phyloP scores from a whole-genome alignment of 1,140 invertebrate species.

The Bombus waltoni region DNA sequence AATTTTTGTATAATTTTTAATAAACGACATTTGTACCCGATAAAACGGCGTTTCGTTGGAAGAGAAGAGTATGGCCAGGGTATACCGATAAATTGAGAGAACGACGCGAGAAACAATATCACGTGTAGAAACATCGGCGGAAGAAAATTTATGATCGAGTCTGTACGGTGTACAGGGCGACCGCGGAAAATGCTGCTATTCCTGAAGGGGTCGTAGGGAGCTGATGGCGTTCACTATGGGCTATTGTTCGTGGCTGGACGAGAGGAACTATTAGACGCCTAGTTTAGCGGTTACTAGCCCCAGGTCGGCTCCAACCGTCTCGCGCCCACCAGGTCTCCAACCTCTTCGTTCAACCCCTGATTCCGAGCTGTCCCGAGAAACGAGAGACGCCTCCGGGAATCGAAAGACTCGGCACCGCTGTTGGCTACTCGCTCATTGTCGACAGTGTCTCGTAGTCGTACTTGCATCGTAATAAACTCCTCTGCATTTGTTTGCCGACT shows the following conservation, averaged over 20 bases:
- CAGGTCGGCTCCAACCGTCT: conserved; percentile 55
- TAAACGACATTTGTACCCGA: neutral
- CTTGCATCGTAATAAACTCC: conserved; percentile 27
- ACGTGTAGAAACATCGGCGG: neutral
- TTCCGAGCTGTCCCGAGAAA: conserved; percentile 21
- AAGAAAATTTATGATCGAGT: conserved; percentile 51
- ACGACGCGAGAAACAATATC: neutral
- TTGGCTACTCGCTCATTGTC: conserved; percentile 47
- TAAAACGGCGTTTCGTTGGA: neutral
- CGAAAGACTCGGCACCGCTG: conserved; percentile 41
- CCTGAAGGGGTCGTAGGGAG: conserved; percentile 41
- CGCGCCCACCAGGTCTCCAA: too few species aligned
- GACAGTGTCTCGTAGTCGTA: conserved; percentile 34
- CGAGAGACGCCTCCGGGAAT: conserved; percentile 58
- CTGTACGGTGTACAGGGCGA: conserved; percentile 47
- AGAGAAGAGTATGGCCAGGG: neutral
- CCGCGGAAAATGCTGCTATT: conserved; percentile 57
- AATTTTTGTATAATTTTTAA: too few species aligned
- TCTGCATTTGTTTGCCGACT: conserved; percentile 4
- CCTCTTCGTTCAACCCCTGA: conserved; percentile 28
- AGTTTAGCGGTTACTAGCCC: conserved; percentile 71
- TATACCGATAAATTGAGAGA: too few species aligned
- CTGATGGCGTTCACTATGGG: conserved; percentile 50
- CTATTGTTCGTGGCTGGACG: conserved; percentile 67
- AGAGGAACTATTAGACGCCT: conserved; percentile 70